Base-by-base conservation (phyloP, 2,888 invertebrate genomes). In the Anodontia alba region DNA sequence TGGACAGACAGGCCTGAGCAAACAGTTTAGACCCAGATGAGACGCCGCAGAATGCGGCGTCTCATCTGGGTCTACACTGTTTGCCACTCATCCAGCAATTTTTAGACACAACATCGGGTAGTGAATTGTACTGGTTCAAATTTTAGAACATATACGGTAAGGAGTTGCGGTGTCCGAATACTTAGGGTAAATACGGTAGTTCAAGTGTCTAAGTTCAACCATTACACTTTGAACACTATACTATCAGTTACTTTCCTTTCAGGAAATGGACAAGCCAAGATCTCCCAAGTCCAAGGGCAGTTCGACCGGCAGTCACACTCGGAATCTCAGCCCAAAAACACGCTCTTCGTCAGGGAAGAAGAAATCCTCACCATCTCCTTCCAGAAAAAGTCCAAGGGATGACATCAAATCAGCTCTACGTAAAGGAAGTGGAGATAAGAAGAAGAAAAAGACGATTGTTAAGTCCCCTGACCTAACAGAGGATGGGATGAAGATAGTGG, bases 401-500 rank as follows among this genome's bases (percentile, higher is more conserved):
- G 85, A 85, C 67, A 76, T 85, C 20, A 85, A 86, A 81, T 86
- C 86, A 33, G 83, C 86, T 8, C 73, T 86, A 76, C 66, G 81
- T 31, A 81, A 77, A 67, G 73, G 77, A 20, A 74, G 77, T 38
- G 72, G 80, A 15, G 80, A 84, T 46, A 76, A 79, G 17, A 87
- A 87, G 49, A 77, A 75, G 54, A 89, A 89, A 79, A 85, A 84
- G 79, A 78, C 76, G 26, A 76, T 86, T 38, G 81, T 86, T 0
- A 87, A 88, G 69, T 84, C 87, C n/a, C 88, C 90, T 7, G 88
- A 90, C 62, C 77, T 88, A 54, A 91, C 90, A 3, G 89, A 86
- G 49, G 87, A 89, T 54, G 91, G 92, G 7, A 84, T 90, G 26
- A 90, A 88, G 80, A 90, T 92, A 1, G 76, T 92, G 54, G 91